Evolutionary conservation across 2,888 invertebrate species (phyloP).

Genomic region (Cecidostiba fungosa): DNA sequence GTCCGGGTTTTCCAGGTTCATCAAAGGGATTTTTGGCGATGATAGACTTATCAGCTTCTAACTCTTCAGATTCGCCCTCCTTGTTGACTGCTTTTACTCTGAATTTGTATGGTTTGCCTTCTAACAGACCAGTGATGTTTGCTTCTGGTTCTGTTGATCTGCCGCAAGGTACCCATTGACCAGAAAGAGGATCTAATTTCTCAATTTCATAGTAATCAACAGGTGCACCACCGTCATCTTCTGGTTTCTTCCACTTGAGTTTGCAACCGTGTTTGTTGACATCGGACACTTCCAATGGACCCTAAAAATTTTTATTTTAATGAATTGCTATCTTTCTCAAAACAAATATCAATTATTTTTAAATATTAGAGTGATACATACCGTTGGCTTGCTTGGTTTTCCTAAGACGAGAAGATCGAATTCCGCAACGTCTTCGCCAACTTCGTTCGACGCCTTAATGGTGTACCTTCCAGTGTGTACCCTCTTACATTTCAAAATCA

Average conservation of each 20-base stretch:
- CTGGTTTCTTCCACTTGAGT: slow-evolving; percentile 95
- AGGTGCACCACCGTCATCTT: slow-evolving; percentile 97
- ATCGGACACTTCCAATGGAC: slow-evolving; percentile 93
- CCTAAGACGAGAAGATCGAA: slow-evolving; percentile 93
- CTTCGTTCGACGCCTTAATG: slow-evolving; percentile 94
- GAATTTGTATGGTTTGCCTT: slow-evolving; percentile 99
- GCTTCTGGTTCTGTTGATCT: slow-evolving; percentile 93
- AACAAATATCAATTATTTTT: slow-evolving; percentile 14
- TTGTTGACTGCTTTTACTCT: slow-evolving; percentile 98
- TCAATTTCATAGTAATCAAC: slow-evolving; percentile 98
- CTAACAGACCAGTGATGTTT: slow-evolving; percentile 91
- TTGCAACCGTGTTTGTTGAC: slow-evolving; percentile 96
- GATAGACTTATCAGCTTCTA: slow-evolving; percentile 96
- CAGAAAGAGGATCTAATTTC: slow-evolving; percentile 94
- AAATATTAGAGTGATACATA: slow-evolving; percentile 59
- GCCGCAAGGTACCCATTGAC: slow-evolving; percentile 96
- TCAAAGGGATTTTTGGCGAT: slow-evolving; percentile 99
- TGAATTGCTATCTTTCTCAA: neutral
- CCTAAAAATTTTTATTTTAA: slow-evolving; percentile 77
- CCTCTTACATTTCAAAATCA: slow-evolving; percentile 91
- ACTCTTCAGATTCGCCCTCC: slow-evolving; percentile 98
- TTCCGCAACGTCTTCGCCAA: slow-evolving; percentile 95
- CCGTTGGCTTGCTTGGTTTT: slow-evolving; percentile 88
- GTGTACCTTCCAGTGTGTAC: slow-evolving; percentile 92
- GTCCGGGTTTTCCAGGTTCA: slow-evolving; percentile 95